phyloP scores from a whole-genome alignment of 2,888 invertebrate species.

The Chrysomela aeneicollis region DNA sequence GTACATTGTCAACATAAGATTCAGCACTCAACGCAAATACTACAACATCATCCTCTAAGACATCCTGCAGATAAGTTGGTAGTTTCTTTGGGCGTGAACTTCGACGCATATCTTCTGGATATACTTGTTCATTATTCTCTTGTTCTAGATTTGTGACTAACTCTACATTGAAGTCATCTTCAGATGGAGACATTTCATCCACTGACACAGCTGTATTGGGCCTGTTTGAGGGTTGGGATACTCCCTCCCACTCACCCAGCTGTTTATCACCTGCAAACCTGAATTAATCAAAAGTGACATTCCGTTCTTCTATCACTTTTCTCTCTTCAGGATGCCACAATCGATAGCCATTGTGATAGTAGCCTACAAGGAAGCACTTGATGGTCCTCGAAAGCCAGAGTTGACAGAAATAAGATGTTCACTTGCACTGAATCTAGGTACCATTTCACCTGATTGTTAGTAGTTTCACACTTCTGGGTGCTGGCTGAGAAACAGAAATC shows the following conservation, averaged over 20 bases:
- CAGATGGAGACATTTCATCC: too few relatives aligned
- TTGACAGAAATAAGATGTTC: slow-evolving; percentile 1
- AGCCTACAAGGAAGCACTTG: slow-evolving; percentile 4
- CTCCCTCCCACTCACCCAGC: slow-evolving; percentile 1
- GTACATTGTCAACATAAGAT: background rate
- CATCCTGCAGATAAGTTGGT: background rate
- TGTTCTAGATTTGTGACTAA: too few relatives aligned
- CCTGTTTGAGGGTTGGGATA: too few relatives aligned
- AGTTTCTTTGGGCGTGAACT: slow-evolving; percentile 3
- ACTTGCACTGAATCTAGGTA: slow-evolving; percentile 5
- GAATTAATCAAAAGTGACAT: slow-evolving; percentile 10
- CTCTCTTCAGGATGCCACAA: slow-evolving; percentile 9
- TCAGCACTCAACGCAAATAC: too few relatives aligned
- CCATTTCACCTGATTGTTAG: slow-evolving; percentile 12
- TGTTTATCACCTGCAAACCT: background rate
- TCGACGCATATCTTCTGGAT: background rate
- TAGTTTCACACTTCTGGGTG: slow-evolving; percentile 4
- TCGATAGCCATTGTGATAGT: slow-evolving; percentile 17
- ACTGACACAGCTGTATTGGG: background rate
- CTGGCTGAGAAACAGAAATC: slow-evolving; percentile 12
- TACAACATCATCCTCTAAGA: slow-evolving; percentile 7
- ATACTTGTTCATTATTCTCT: too few relatives aligned
- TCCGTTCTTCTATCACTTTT: slow-evolving; percentile 6
- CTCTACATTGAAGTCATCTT: too few relatives aligned
- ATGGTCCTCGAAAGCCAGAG: background rate